phyloP scores from a whole-genome alignment of 2,888 invertebrate genomes.

The Cyclophora punctaria region DNA sequence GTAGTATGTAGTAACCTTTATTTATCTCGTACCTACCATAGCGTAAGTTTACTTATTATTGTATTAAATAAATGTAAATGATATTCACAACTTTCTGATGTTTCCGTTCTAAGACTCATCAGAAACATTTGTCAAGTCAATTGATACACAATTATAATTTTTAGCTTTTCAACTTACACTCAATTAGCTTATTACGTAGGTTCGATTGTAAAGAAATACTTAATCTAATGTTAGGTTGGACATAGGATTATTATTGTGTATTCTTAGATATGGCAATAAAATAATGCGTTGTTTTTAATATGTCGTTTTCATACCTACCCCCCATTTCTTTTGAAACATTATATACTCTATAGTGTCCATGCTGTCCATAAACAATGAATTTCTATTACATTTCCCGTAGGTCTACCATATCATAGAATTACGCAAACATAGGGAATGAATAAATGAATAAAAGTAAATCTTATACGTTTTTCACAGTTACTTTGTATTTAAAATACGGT shows the following conservation, averaged over 20 bases:
- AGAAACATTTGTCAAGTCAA: slow-evolving; percentile 38
- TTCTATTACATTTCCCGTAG: no score
- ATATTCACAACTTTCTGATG: slow-evolving; percentile 34
- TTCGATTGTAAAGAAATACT: not conserved
- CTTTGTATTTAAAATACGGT: slow-evolving; percentile 15
- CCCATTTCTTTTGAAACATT: slow-evolving; percentile 6
- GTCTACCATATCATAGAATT: slow-evolving; percentile 5
- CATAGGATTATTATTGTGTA: slow-evolving; percentile 68
- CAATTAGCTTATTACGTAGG: slow-evolving; percentile 4
- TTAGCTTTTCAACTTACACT: slow-evolving; percentile 22
- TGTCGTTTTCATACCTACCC: slow-evolving; percentile 26
- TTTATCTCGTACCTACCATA: slow-evolving; percentile 51
- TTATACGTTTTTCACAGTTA: slow-evolving; percentile 8
- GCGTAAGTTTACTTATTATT: slow-evolving; percentile 28
- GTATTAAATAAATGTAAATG: slow-evolving; percentile 28
- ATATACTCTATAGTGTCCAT: no score
- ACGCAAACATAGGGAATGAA: not conserved
- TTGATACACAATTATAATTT: slow-evolving; percentile 71
- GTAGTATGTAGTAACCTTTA: slow-evolving; percentile 35
- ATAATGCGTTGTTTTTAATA: slow-evolving; percentile 54
- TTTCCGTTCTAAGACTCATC: slow-evolving; percentile 63
- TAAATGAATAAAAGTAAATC: slow-evolving; percentile 12
- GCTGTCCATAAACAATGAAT: no score
- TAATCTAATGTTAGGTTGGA: slow-evolving; percentile 33
- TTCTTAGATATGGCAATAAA: slow-evolving; percentile 68